Base-by-base conservation (phyloP, 1,140 invertebrate genomes). In the Monomorium pharaonis region DNA sequence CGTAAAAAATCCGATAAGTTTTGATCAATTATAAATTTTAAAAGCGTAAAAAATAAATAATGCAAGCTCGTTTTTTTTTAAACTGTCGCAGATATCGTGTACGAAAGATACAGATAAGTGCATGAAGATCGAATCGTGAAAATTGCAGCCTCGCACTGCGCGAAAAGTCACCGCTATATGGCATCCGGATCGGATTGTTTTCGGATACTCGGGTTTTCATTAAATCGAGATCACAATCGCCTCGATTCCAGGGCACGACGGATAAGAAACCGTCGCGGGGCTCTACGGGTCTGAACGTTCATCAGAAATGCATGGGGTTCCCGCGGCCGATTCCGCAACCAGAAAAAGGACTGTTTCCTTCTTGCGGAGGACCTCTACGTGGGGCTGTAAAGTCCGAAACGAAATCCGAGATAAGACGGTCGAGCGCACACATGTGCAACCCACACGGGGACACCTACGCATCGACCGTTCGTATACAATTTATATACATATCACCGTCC, bases 241-340 rank as follows among this genome's bases (percentile, higher is more conserved):
- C 76, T 84, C 88, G 78, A 78, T 77, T 86, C 86, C 70, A 65
- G 86, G 18, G 30, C 70, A 85, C 88, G 85, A 24, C 86, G 78
- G 21, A 62, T 83, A 85, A 74, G 84, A 83, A 85, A 51, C 42
- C 27, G 63, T 16, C 51, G 76, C 27, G 65, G 65, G 83, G 69
- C 21, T 80, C 30, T 51, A 76, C 81, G 37, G 21, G 37, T 51
- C 42, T 42, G 85, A 58, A 65, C 67, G 91, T 94, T 95, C 94
- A 94, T 94, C 94, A 94, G 94, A 94, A 94, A 95, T 95, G 94
- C 92, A 95, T 94, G 91, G 92, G 91, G 88, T 93, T 92, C 42
- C 44, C 77, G 58, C 21, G 78, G 56, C 76, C 76, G 80, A 77
- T 88, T 86, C 83, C 76, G 76, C 88, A 89, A 91, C 65, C 76